A percentile compares a stretch with the other conserved stretches of the same genome.
Evolutionary conservation across 2,888 invertebrate genomes (phyloP).

Genomic region (Trisateles emortualis): DNA sequence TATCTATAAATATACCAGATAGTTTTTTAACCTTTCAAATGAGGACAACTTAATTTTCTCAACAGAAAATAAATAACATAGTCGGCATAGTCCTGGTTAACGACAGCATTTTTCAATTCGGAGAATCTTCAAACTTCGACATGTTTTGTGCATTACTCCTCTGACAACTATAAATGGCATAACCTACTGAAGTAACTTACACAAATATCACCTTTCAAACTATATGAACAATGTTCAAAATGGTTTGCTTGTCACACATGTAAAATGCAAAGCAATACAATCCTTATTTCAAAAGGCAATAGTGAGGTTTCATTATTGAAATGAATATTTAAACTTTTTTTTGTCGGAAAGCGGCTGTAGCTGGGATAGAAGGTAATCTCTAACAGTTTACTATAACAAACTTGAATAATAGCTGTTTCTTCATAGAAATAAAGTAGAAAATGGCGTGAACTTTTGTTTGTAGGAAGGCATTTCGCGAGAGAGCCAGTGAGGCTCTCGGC

Average conservation of each 20-base stretch:
- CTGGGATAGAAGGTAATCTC: slow-evolving; percentile 68
- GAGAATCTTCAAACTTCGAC: slow-evolving; percentile 70
- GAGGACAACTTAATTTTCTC: slow-evolving; percentile 74
- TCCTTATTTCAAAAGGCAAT: slow-evolving; percentile 71
- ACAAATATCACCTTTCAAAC: slow-evolving; percentile 29
- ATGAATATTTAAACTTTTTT: slow-evolving; percentile 68
- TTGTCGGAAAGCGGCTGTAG: slow-evolving; percentile 65
- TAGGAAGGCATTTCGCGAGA: slow-evolving; percentile 76
- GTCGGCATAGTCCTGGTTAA: slow-evolving; percentile 55
- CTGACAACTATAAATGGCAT: slow-evolving; percentile 48
- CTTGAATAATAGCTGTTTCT: slow-evolving; percentile 36
- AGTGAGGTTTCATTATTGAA: slow-evolving; percentile 71
- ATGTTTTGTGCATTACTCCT: slow-evolving; percentile 72
- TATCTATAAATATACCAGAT: slow-evolving; percentile 46
- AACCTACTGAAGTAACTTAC: slow-evolving; percentile 28
- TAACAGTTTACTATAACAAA: slow-evolving; percentile 26
- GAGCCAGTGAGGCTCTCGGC: slow-evolving; percentile 62
- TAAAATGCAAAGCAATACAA: slow-evolving; percentile 65
- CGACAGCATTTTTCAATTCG: slow-evolving; percentile 72
- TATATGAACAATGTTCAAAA: slow-evolving; percentile 22
- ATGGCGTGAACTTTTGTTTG: slow-evolving; percentile 30
- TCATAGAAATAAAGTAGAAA: slow-evolving; percentile 36
- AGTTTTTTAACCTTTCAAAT: slow-evolving; percentile 60
- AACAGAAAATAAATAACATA: slow-evolving; percentile 54
- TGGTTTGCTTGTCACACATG: slow-evolving; percentile 10